Percentiles rank a stretch among this genome's conserved stretches.
Evolutionary conservation across 2,888 invertebrate species (phyloP).

Genomic region (Gari tellinella): DNA sequence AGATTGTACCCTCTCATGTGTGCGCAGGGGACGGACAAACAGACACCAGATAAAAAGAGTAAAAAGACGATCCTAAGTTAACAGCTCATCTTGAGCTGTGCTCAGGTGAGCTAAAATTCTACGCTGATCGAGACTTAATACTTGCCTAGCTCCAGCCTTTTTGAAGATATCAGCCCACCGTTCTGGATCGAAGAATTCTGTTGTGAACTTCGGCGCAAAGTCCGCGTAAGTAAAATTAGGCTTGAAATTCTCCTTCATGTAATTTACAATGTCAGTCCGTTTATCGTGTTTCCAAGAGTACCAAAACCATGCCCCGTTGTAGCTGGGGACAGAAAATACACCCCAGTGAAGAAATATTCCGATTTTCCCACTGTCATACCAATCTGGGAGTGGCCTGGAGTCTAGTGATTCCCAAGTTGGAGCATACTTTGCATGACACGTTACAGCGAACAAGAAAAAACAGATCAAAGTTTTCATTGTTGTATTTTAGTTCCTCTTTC

Average conservation of each 20-base stretch:
- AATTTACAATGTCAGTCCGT: conserved; percentile 84
- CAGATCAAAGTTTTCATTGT: too few species aligned
- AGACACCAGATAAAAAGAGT: too few species aligned
- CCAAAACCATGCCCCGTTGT: conserved; percentile 94
- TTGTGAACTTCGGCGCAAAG: conserved; percentile 93
- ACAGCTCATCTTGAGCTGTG: too few species aligned
- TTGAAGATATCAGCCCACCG: conserved; percentile 93
- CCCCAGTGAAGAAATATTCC: conserved; percentile 86
- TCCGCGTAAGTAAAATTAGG: conserved; percentile 96
- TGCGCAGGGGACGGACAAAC: too few species aligned
- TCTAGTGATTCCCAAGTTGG: conserved; percentile 82
- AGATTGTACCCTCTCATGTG: too few species aligned
- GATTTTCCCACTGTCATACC: conserved; percentile 85
- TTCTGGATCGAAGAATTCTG: conserved; percentile 94
- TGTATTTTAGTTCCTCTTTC: too few species aligned
- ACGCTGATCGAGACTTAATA: too few species aligned
- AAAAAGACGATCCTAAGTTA: too few species aligned
- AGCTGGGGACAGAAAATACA: conserved; percentile 84
- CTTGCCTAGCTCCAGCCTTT: conserved; percentile 92
- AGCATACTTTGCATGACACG: conserved; percentile 33
- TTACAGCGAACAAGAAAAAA: too few species aligned
- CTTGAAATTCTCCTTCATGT: conserved; percentile 93
- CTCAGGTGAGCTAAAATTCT: too few species aligned
- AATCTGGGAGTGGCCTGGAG: conserved; percentile 82
- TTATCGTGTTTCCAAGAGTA: conserved; percentile 88